These are phyloP conservation scores for Acropternis orthonyx DNA, from an alignment of 2,797 vertebrate genomes.

Conservation along the genomic window DNA sequence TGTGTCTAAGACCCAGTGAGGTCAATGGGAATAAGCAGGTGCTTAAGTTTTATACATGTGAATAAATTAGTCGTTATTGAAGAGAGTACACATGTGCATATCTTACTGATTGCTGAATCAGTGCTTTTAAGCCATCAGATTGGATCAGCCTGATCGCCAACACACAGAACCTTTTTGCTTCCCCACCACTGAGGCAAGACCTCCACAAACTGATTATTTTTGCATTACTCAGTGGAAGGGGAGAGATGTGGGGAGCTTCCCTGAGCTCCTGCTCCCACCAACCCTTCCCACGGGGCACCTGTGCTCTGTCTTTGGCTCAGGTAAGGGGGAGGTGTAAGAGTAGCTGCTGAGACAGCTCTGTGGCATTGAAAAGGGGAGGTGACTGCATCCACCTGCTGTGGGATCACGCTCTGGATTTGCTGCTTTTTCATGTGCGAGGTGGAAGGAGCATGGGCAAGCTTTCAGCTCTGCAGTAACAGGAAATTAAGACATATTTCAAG, in stretches of 20 bases:
- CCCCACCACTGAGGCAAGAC: not conserved
- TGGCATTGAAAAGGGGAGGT: not conserved
- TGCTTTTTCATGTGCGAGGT: accelerated
- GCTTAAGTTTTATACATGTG: not conserved
- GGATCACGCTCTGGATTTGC: not conserved
- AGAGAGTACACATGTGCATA: not conserved
- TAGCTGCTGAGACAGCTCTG: not conserved
- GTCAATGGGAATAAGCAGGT: not conserved
- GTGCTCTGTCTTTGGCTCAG: not conserved
- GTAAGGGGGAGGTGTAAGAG: not conserved
- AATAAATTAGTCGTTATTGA: not conserved
- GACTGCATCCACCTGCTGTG: accelerated
- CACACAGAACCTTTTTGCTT: not conserved
- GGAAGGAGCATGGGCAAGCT: not conserved
- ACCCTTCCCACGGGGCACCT: not conserved
- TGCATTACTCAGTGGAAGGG: not conserved
- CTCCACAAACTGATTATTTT: not conserved
- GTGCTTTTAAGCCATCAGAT: not conserved
- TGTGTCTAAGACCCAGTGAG: not conserved
- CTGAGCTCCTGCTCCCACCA: not conserved
- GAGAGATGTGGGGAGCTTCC: not conserved
- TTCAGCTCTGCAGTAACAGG: not conserved
- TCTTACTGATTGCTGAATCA: not conserved
- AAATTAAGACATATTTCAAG: not conserved
- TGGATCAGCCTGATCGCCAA: not conserved